phyloP scores from a whole-genome alignment of 2,113 vertebrate genomes.

The Cyanoliseus patagonus region DNA sequence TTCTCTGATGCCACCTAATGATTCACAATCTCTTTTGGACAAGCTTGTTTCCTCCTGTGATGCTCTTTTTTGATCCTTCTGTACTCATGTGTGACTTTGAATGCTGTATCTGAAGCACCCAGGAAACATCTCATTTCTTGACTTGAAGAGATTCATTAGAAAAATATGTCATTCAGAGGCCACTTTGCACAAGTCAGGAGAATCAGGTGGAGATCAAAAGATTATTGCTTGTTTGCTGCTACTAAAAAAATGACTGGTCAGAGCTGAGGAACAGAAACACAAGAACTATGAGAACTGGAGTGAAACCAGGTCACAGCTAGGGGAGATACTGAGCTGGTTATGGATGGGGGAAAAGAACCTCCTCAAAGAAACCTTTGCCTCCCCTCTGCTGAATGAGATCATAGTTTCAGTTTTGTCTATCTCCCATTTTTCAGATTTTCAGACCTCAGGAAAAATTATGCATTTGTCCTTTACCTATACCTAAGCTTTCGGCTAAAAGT shows the following conservation, averaged over 20 bases:
- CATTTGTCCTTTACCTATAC: background rate
- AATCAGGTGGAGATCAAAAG: background rate
- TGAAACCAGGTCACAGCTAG: background rate
- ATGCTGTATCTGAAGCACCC: background rate
- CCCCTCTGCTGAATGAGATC: background rate
- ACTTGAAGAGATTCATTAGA: background rate
- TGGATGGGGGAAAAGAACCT: background rate
- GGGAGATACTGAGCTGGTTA: background rate
- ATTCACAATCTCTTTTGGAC: background rate
- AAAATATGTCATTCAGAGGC: background rate
- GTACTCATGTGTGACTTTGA: background rate
- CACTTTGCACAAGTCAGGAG: background rate
- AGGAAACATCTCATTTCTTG: background rate
- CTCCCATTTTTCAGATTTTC: background rate
- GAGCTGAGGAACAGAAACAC: background rate
- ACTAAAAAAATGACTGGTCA: background rate
- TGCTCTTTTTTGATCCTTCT: background rate
- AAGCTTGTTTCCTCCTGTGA: background rate
- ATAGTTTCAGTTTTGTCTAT: background rate
- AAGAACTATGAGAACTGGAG: background rate
- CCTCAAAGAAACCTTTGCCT: background rate
- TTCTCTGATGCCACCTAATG: background rate
- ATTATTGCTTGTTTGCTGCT: background rate
- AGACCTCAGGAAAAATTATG: background rate
- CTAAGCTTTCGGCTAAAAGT: background rate